These are phyloP conservation scores for Thaumetopoea pityocampa DNA, from an alignment of 1,140 invertebrate species.

Conservation along the genomic window DNA sequence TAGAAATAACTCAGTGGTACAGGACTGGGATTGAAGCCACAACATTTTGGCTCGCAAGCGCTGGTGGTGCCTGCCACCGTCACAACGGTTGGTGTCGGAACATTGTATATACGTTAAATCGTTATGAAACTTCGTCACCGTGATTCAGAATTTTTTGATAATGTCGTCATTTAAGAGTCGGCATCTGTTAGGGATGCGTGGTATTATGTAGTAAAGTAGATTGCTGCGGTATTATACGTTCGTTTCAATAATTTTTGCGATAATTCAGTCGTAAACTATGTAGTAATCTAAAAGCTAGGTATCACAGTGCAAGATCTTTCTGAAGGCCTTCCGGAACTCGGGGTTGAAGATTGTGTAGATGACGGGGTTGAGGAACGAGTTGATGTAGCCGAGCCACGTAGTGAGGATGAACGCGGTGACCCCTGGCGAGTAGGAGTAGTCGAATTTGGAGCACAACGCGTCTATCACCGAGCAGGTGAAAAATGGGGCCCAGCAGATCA, in stretches of 20 bases:
- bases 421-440: conserved; percentile 87
- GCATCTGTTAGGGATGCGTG: no score
- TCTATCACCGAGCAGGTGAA: conserved; percentile 98
- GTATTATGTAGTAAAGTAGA: background rate
- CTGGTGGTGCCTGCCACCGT: no score
- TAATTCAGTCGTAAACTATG: conserved; percentile 39
- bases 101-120: no score
- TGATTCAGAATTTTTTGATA: no score
- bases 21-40: no score
- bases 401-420: conserved; percentile 94
- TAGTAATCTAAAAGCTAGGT: conserved; percentile 64
- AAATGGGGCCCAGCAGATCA: conserved; percentile 99
- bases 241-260: conserved; percentile 3
- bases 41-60: no score
- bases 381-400: conserved; percentile 99
- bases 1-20: no score
- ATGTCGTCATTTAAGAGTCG: no score
- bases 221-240: background rate
- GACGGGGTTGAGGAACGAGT: conserved; percentile 97
- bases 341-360: conserved; percentile 99
- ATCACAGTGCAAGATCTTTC: conserved; percentile 89
- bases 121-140: no score
- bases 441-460: conserved; percentile 92
- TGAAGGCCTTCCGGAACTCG: conserved; percentile 99
- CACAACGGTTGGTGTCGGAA: no score